Conservation (phyloP, 2,113 vertebrate species). For the Melanocharis versteri region DNA sequence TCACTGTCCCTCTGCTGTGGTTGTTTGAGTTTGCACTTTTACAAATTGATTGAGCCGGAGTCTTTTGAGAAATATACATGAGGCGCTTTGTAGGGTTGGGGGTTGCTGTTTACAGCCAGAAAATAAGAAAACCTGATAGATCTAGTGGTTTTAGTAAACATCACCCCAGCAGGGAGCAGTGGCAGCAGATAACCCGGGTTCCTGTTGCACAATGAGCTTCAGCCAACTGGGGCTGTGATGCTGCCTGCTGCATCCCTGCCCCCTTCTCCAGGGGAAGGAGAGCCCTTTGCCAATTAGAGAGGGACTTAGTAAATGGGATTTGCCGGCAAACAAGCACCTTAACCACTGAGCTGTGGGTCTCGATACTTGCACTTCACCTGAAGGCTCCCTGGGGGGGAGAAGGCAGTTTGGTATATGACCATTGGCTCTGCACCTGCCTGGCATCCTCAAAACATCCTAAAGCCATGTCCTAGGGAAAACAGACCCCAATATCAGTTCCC, state of each 20-base stretch:
- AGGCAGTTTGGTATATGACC: neutral
- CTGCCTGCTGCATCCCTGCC: neutral
- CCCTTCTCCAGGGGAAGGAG: neutral
- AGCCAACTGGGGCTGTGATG: neutral
- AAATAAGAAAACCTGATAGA: neutral
- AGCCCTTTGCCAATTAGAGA: conserved; percentile 10
- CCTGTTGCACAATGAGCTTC: neutral
- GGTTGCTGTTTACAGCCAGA: conserved; percentile 8
- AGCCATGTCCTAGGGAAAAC: neutral
- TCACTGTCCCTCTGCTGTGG: conserved; percentile 54
- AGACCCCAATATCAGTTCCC: neutral
- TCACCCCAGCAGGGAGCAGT: conserved; percentile 13
- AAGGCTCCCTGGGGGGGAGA: neutral
- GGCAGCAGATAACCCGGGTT: neutral
- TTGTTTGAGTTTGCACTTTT: conserved; percentile 72
- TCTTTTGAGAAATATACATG: neutral
- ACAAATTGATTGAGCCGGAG: conserved; percentile 18
- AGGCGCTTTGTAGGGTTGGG: neutral
- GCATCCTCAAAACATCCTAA: neutral
- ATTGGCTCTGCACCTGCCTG: neutral
- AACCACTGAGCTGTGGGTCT: conserved; percentile 51
- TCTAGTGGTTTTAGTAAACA: conserved; percentile 27
- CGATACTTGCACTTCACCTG: conserved; percentile 45
- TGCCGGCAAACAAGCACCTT: conserved; percentile 46
- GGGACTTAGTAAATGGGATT: neutral